Base-by-base conservation (phyloP, 2,113 vertebrate species). In the Nansenia antarctica region DNA sequence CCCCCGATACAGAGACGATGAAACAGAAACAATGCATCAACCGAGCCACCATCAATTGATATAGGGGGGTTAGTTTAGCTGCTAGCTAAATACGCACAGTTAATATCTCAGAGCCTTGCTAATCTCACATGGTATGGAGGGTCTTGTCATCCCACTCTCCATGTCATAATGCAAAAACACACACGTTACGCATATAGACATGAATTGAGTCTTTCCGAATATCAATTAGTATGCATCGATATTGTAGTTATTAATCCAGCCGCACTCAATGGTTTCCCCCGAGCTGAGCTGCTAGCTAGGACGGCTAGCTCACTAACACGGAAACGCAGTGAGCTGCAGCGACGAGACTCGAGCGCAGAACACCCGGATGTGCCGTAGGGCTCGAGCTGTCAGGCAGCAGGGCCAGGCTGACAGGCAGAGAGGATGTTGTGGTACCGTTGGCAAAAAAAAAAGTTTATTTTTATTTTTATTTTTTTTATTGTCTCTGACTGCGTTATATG, bases 251-350 rank as follows among this genome's bases (percentile, higher is more conserved):
- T 60, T 58, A 58, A 62, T 82, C 85, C 81, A 76, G 67, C 62
- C 61, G 69, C 73, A 64, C 82, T 78, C 52, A 75, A 29, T 35
- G 66, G 72, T 78, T 83, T 81, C 77, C 77, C 73, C 79, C 68
- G 74, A 69, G 63, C 81, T 81, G 87, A 85, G 84, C 88, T 84
- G 83, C 83, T 75, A 82, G 75, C 79, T 67, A 54, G 54, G 39
- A 58, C 52, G 58, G 60, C 37, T 64, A 59, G 59, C 55, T 60
- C 74, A 82, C 86, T 89, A 70, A 80, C 79, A 89, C 90, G 91
- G 90, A 93, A 92, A 89, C 87, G 89, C 83, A 79, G 84, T 64
- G 45, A 82, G 72, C 83, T 70, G 83, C 79, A 77, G 87, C 83
- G 73, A 59, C 59, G 65, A 81, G 12, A 85, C 45, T 49, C n/a